phyloP scores from a whole-genome alignment of 2,797 vertebrate genomes.

The Megalops cyprinoides region DNA sequence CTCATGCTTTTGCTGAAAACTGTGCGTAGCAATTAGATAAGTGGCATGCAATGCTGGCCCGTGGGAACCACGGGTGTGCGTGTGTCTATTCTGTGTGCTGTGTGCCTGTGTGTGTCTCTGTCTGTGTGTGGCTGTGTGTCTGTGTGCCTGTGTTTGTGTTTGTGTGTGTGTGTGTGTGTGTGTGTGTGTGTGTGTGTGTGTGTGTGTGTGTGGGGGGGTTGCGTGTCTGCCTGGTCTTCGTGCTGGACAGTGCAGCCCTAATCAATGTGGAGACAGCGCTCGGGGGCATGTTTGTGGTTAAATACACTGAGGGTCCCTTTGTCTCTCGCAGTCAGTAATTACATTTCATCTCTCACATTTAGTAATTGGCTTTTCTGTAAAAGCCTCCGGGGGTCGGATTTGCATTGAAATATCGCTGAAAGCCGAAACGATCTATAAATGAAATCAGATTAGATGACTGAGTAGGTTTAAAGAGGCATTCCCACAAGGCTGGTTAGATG shows the following conservation, averaged over 20 bases:
- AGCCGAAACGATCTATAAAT: slow-evolving; percentile 64
- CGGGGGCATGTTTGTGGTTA: slow-evolving; percentile 39
- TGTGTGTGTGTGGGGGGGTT: slow-evolving; percentile 22
- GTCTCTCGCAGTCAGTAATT: slow-evolving; percentile 66
- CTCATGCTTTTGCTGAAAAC: slow-evolving; percentile 58
- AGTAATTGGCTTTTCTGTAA: slow-evolving; percentile 68
- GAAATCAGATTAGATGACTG: slow-evolving; percentile 79
- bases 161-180: slow-evolving; percentile 32
- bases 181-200: too few species aligned
- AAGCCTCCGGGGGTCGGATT: slow-evolving; percentile 23
- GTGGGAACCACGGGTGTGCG: not conserved
- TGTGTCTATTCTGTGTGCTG: not conserved
- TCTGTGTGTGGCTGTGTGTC: not conserved
- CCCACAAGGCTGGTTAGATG: slow-evolving; percentile 50
- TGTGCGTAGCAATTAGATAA: slow-evolving; percentile 71
- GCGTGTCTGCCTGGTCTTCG: not conserved
- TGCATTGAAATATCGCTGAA: slow-evolving; percentile 43
- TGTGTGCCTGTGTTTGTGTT: slow-evolving; percentile 33
- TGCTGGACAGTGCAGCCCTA: slow-evolving; percentile 23
- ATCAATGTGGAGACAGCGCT: slow-evolving; percentile 56
- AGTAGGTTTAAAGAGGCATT: slow-evolving; percentile 68
- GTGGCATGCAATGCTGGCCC: slow-evolving; percentile 63
- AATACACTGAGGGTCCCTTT: slow-evolving; percentile 37
- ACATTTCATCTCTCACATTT: slow-evolving; percentile 66
- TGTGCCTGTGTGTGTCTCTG: not conserved